These are phyloP conservation scores for Myotis findleyi DNA, from an alignment of 2,797 vertebrate species.

Conservation along the genomic window DNA sequence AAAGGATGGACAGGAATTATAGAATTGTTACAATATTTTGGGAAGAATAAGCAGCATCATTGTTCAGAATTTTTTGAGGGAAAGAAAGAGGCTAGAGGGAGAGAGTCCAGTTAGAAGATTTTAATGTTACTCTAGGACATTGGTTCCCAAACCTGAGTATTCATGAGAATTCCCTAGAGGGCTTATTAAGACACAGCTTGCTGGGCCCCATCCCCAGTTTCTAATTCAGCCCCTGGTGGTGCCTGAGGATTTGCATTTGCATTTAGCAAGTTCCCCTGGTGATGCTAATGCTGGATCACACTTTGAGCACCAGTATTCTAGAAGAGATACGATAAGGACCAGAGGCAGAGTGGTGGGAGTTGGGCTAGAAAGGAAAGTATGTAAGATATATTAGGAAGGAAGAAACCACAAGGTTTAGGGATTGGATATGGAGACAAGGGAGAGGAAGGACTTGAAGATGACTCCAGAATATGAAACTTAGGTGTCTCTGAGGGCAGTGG, in stretches of 20 bases:
- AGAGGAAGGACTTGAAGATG: not conserved
- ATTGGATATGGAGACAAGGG: not conserved
- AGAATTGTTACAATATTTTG: conserved; percentile 11
- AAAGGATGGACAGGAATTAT: not conserved
- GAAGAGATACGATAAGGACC: not conserved
- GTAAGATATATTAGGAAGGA: not conserved
- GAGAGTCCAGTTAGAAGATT: not conserved
- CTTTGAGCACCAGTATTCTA: not conserved
- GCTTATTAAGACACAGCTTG: not conserved
- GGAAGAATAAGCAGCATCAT: not conserved
- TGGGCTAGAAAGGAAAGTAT: not conserved
- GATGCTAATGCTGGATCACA: not conserved
- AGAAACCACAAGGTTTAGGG: not conserved
- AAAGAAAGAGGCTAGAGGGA: not conserved
- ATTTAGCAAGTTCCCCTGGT: not conserved
- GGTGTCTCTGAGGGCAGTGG: not conserved
- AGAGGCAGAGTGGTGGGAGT: not conserved
- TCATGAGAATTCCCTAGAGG: not conserved
- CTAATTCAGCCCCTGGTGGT: not conserved
- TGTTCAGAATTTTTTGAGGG: not conserved
- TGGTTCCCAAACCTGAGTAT: not conserved
- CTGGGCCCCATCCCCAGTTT: not conserved
- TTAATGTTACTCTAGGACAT: not conserved
- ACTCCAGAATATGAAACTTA: not conserved
- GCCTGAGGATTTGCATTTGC: not conserved